Conservation (phyloP, 2,888 invertebrate genomes). For the Lacanobia wlatinum region DNA sequence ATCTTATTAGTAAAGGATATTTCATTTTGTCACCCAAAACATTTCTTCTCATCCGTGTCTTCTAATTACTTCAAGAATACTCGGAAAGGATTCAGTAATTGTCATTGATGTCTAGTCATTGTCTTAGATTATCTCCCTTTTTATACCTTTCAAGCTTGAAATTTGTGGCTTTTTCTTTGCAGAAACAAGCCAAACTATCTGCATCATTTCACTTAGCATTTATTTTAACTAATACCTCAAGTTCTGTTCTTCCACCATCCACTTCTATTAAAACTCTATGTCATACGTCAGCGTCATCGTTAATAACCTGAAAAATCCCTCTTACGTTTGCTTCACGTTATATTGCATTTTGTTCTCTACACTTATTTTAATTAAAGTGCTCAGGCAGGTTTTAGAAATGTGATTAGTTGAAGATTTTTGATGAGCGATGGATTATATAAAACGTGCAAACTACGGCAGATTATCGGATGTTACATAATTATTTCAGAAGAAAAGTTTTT, state of each 20-base stretch:
- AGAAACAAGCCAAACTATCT: not conserved
- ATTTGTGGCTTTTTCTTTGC: not conserved
- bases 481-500: not conserved
- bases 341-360: slow-evolving; percentile 4
- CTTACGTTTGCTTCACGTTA: slow-evolving; percentile 2
- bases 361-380: slow-evolving; percentile 9
- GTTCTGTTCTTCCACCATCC: not conserved
- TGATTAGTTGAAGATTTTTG: not conserved
- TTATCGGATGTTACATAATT: not conserved
- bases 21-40: not conserved
- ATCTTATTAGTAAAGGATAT: not conserved
- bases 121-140: slow-evolving; percentile 8
- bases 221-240: not conserved
- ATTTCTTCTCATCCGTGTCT: no score
- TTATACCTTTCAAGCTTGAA: slow-evolving; percentile 1
- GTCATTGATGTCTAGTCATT: not conserved
- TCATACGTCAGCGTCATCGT: slow-evolving; percentile 18
- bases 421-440: not conserved
- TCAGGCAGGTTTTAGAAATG: not conserved
- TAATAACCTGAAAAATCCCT: slow-evolving; percentile 39
- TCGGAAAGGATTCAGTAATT: not conserved
- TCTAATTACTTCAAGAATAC: not conserved
- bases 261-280: not conserved
- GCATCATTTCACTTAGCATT: not conserved
- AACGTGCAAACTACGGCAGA: no score